Percentiles rank a stretch among this genome's conserved stretches.
Conservation (phyloP, 2,888 invertebrate species). For the Trachelus stipa region DNA sequence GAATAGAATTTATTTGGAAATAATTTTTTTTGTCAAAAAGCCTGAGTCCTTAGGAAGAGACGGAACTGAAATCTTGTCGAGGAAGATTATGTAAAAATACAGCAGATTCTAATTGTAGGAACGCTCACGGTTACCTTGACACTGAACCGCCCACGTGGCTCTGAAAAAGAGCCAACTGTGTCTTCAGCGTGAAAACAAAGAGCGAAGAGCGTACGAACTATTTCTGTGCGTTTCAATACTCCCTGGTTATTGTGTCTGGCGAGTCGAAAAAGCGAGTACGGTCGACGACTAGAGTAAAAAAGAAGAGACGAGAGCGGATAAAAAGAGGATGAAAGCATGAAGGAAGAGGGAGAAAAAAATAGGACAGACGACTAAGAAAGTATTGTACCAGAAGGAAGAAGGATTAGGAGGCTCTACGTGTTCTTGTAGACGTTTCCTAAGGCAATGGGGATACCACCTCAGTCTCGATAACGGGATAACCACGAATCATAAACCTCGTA, state of each 20-base stretch:
- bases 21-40: neutral
- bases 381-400: neutral
- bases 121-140: neutral
- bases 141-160: neutral
- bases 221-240: neutral
- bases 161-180: neutral
- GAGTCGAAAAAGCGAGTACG: neutral
- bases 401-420: neutral
- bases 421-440: neutral
- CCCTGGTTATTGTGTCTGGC: neutral
- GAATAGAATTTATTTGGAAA: neutral
- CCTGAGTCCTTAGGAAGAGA: neutral
- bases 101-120: neutral
- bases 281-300: neutral
- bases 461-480: neutral
- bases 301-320: neutral
- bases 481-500: neutral
- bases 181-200: neutral
- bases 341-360: neutral
- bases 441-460: neutral
- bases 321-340: neutral
- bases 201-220: neutral
- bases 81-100: neutral
- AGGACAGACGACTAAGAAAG: neutral
- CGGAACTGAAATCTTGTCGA: neutral